A percentile compares a stretch with the other conserved stretches of the same genome.
phyloP scores from a whole-genome alignment of 1,140 invertebrate species.

The Lepidurus apus region DNA sequence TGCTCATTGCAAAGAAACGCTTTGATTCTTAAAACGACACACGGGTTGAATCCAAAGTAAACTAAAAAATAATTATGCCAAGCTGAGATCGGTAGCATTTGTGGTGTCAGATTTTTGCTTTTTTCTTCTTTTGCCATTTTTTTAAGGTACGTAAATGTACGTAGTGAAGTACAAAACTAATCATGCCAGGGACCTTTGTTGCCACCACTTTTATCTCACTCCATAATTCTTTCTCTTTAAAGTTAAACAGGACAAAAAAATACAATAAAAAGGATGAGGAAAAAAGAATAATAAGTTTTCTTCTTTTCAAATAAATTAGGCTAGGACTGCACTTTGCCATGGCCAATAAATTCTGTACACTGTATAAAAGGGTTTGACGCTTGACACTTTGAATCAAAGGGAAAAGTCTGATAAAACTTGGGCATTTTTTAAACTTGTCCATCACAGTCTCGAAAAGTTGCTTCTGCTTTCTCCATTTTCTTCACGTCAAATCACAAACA shows the following conservation, averaged over 20 bases:
- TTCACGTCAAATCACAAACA: neutral
- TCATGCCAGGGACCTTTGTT: neutral
- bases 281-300: slow-evolving; percentile 17
- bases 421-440: neutral
- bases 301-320: slow-evolving; percentile 19
- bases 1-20: neutral
- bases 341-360: slow-evolving; percentile 22
- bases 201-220: slow-evolving; percentile 12
- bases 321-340: slow-evolving; percentile 17
- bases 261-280: neutral
- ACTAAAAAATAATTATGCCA: neutral
- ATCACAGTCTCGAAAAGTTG: neutral
- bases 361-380: neutral
- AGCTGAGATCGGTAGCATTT: slow-evolving; percentile 21
- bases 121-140: neutral
- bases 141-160: neutral
- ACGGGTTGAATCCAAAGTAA: neutral
- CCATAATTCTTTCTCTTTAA: neutral
- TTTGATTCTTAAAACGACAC: neutral
- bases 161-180: neutral
- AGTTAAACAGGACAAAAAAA: neutral
- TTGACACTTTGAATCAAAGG: neutral
- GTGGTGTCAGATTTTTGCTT: neutral
- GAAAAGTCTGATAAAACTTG: neutral
- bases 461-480: neutral